Evolutionary conservation across 1,140 invertebrate genomes (phyloP).

Genomic region (Cydia strobilella): DNA sequence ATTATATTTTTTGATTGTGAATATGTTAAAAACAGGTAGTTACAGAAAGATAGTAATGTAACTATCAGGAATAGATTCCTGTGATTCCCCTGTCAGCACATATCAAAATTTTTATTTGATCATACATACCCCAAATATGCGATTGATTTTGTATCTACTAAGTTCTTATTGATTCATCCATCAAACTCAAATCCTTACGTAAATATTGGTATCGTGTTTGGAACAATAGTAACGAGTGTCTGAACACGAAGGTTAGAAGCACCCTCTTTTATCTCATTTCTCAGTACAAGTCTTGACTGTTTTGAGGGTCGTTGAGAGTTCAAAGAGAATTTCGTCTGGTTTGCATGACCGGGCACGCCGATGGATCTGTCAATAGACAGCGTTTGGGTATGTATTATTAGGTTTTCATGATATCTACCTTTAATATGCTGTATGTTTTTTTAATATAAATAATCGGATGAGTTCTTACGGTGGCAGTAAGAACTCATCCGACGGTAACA

Average conservation of each 20-base stretch:
- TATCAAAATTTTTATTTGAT: no score
- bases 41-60: not conserved
- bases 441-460: no score
- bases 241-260: conserved; percentile 9
- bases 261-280: conserved; percentile 25
- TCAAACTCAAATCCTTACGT: not conserved
- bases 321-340: conserved; percentile 22
- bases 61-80: not conserved
- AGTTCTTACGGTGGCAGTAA: no score
- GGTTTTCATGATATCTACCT: not conserved
- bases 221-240: not conserved
- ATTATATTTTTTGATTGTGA: not conserved
- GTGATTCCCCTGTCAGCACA: no score
- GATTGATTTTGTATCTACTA: not conserved
- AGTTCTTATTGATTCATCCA: not conserved
- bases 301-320: conserved; percentile 25
- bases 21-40: not conserved
- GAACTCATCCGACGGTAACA: no score
- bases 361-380: conserved; percentile 7
- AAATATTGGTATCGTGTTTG: conserved; percentile 12
- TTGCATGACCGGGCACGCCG: conserved; percentile 12
- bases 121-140: no score
- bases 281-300: conserved; percentile 29
- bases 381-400: not conserved
- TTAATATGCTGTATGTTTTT: no score